Conservation (phyloP, 2,797 vertebrate species). For the Sternotherus odoratus region DNA sequence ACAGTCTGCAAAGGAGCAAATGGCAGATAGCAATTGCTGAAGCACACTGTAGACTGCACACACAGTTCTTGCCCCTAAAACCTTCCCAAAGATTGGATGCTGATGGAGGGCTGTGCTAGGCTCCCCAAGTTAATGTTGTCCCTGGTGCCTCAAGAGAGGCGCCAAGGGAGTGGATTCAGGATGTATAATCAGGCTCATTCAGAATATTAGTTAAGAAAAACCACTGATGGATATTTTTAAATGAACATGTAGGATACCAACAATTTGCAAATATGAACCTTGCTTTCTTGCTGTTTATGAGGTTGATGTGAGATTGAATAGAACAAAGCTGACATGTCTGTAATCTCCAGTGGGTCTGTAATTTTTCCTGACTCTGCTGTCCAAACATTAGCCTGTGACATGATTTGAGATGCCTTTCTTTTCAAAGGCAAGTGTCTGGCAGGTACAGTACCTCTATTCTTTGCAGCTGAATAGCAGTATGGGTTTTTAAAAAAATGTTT, state of each 20-base stretch:
- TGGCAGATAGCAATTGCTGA: neutral
- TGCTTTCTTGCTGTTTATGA: constrained; percentile 45
- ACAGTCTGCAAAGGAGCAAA: neutral
- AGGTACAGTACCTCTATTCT: constrained; percentile 50
- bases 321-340: constrained; percentile 33
- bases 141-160: constrained; percentile 23
- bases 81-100: neutral
- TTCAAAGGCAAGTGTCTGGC: constrained; percentile 25
- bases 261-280: constrained; percentile 41
- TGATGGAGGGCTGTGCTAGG: neutral
- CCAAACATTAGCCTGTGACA: constrained; percentile 28
- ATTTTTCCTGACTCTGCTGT: constrained; percentile 7
- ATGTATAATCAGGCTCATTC: constrained; percentile 36
- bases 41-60: neutral
- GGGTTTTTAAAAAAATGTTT: constrained; percentile 6
- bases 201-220: constrained; percentile 36
- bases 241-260: constrained; percentile 9
- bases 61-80: neutral
- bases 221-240: constrained; percentile 9
- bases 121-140: neutral
- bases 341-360: constrained; percentile 48
- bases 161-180: neutral
- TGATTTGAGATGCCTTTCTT: constrained; percentile 37
- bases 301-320: constrained; percentile 19
- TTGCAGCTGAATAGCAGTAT: constrained; percentile 43